Percentiles rank a stretch among this genome's conserved stretches.
Conservation (phyloP, 2,888 invertebrate genomes). For the Drosophila mettleri region DNA sequence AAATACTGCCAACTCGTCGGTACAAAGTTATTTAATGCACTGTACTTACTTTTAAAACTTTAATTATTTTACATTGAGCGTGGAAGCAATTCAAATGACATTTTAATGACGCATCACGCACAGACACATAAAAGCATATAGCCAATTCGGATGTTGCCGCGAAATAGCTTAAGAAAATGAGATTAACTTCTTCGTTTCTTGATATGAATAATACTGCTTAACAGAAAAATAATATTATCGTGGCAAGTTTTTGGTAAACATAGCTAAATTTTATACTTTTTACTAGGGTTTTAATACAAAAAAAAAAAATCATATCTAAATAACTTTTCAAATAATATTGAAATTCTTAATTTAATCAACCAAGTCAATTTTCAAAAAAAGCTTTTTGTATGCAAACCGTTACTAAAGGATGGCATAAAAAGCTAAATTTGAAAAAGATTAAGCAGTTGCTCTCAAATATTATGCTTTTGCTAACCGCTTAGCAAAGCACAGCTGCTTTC, state of each 20-base stretch:
- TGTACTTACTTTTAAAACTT: slow-evolving; percentile 12
- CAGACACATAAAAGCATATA: background rate
- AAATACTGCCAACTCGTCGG: slow-evolving; percentile 21
- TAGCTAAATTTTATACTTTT: no score
- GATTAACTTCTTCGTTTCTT: background rate
- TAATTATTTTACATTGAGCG: slow-evolving; percentile 7
- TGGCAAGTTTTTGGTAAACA: no score
- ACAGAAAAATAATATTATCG: background rate
- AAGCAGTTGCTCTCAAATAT: background rate
- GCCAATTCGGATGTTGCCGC: background rate
- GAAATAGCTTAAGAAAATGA: background rate
- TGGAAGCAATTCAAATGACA: background rate
- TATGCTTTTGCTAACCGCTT: background rate
- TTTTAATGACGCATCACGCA: background rate
- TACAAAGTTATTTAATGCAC: slow-evolving; percentile 18
- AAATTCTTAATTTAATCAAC: background rate
- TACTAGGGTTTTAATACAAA: no score
- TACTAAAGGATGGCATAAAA: background rate
- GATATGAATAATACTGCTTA: no score
- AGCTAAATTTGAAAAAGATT: background rate
- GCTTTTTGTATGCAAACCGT: background rate
- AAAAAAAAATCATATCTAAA: no score
- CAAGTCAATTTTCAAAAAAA: background rate
- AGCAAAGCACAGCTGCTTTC: slow-evolving; percentile 21
- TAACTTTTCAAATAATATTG: background rate